Evolutionary conservation across 2,113 vertebrate genomes (phyloP).

Genomic region (Nothobranchius kuhntae): DNA sequence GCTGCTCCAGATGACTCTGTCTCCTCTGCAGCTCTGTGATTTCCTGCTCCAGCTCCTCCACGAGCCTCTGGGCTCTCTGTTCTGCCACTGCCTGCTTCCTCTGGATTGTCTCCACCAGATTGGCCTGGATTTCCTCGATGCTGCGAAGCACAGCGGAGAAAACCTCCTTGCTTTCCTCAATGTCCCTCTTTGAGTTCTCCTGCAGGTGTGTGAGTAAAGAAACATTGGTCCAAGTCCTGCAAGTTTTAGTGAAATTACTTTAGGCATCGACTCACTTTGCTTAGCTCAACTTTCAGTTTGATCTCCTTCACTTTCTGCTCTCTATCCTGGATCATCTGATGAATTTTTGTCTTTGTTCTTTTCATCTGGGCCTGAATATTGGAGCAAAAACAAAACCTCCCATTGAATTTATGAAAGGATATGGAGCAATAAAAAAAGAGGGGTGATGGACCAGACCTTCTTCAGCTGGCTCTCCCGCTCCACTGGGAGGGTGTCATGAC

Average conservation of each 20-base stretch:
- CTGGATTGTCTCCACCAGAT: constrained; percentile 64
- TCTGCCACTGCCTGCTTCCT: constrained; percentile 67
- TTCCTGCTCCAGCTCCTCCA: constrained; percentile 71
- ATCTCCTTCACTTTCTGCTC: constrained; percentile 75
- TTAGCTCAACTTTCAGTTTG: constrained; percentile 68
- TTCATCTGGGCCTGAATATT: constrained; percentile 63
- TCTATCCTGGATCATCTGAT: constrained; percentile 76
- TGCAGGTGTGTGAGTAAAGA: constrained; percentile 15
- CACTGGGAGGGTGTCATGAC: constrained; percentile 69
- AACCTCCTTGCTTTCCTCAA: constrained; percentile 64
- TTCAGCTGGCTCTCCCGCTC: constrained; percentile 73
- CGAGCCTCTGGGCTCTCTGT: constrained; percentile 58
- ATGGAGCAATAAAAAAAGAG: not conserved
- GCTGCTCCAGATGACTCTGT: constrained; percentile 68
- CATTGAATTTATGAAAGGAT: not conserved
- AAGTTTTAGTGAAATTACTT: not conserved
- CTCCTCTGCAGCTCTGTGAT: constrained; percentile 67
- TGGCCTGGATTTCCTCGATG: constrained; percentile 60
- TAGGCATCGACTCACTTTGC: constrained; percentile 66
- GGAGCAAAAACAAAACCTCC: not conserved
- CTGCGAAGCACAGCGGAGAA: constrained; percentile 60
- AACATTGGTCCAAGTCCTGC: not conserved
- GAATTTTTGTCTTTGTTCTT: constrained; percentile 57
- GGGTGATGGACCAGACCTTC: constrained; percentile 57
- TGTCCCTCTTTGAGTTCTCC: constrained; percentile 68